phyloP scores from a whole-genome alignment of 2,888 invertebrate genomes.

The Philopedon plagiatum region DNA sequence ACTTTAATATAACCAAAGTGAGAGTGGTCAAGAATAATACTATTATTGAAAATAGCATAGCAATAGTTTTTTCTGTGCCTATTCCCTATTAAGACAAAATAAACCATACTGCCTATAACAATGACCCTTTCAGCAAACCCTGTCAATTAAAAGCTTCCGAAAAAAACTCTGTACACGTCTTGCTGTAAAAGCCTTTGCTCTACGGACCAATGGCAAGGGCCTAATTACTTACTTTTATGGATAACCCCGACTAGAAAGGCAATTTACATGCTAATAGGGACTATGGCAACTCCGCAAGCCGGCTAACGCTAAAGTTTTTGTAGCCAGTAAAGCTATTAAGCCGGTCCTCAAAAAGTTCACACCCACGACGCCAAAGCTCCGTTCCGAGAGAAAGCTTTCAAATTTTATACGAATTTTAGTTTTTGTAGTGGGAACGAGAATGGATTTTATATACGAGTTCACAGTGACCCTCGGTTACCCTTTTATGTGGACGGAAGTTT shows the following conservation, averaged over 20 bases:
- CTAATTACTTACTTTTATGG: slow-evolving; percentile 37
- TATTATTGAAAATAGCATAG: too few species aligned
- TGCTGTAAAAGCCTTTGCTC: not conserved
- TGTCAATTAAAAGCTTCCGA: not conserved
- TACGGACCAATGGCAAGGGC: slow-evolving; percentile 11
- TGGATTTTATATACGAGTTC: slow-evolving; percentile 19
- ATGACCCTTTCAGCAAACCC: too few species aligned
- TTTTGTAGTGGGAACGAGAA: slow-evolving; percentile 15
- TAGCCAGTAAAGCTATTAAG: slow-evolving; percentile 32
- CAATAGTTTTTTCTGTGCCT: too few species aligned
- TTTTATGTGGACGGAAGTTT: not conserved
- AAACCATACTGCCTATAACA: too few species aligned
- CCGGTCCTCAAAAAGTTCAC: slow-evolving; percentile 30
- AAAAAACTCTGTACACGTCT: slow-evolving; percentile 12
- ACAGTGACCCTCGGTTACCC: slow-evolving; percentile 23
- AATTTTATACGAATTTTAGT: not conserved
- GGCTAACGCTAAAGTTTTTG: slow-evolving; percentile 34
- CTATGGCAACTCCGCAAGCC: slow-evolving; percentile 7
- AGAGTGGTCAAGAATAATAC: too few species aligned
- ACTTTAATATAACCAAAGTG: too few species aligned
- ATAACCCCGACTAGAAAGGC: slow-evolving; percentile 26
- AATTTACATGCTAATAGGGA: slow-evolving; percentile 44
- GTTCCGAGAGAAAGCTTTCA: not conserved
- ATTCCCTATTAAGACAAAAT: too few species aligned
- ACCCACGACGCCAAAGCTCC: slow-evolving; percentile 1